A percentile compares a stretch with the other conserved stretches of the same genome.
phyloP scores from a whole-genome alignment of 2,888 invertebrate genomes.

The Cetonia aurata region DNA sequence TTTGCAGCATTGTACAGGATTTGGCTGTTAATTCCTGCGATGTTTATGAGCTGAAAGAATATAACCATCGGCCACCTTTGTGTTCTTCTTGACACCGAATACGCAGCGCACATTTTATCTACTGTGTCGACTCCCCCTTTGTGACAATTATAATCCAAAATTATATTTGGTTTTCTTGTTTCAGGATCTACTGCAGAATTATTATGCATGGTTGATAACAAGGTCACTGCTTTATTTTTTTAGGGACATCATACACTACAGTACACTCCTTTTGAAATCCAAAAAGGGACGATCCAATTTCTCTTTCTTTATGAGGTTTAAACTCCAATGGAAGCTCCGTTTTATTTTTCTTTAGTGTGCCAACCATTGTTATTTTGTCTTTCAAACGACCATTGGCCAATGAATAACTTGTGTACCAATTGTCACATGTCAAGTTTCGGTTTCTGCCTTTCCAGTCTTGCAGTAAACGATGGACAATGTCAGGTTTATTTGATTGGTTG shows the following conservation, averaged over 20 bases:
- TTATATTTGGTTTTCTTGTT: slow-evolving; percentile 49
- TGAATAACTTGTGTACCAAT: neutral
- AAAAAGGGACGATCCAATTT: slow-evolving; percentile 1
- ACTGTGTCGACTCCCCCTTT: slow-evolving; percentile 56
- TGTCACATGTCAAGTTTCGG: slow-evolving; percentile 2
- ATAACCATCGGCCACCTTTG: slow-evolving; percentile 28
- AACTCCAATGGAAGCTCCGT: no score
- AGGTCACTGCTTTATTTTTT: slow-evolving; percentile 3
- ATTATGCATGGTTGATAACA: slow-evolving; percentile 2
- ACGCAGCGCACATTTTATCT: slow-evolving; percentile 54
- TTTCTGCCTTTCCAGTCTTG: neutral
- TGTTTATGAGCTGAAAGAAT: slow-evolving; percentile 11
- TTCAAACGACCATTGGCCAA: neutral
- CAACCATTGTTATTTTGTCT: no score
- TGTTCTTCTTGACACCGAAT: slow-evolving; percentile 43
- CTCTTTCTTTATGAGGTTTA: no score
- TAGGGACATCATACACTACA: neutral
- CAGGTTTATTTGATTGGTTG: neutral
- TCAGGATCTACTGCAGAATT: slow-evolving; percentile 38
- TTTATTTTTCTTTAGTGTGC: no score
- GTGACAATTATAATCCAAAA: slow-evolving; percentile 46
- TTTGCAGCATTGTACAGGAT: slow-evolving; percentile 7
- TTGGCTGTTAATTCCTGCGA: slow-evolving; percentile 18
- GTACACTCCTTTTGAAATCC: slow-evolving; percentile 12
- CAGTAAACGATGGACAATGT: neutral